Evolutionary conservation across 2,888 invertebrate genomes (phyloP).

Genomic region (Lottia scabra): DNA sequence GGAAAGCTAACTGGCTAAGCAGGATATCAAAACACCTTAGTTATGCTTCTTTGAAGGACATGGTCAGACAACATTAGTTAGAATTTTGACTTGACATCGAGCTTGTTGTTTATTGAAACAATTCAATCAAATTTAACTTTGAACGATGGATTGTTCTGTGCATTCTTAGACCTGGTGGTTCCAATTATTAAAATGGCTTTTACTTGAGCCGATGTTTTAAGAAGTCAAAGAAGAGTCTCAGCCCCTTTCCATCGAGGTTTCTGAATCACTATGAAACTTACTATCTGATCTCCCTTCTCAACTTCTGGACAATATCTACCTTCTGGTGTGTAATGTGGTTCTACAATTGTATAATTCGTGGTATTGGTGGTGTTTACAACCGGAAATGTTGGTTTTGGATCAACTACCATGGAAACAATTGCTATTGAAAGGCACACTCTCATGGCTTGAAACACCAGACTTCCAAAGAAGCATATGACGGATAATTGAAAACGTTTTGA

Average conservation of each 20-base stretch:
- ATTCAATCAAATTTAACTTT: too few species aligned
- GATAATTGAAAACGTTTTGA: slow-evolving; percentile 41
- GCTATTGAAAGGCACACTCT: slow-evolving; percentile 72
- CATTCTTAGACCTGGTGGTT: too few species aligned
- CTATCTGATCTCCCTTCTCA: neutral
- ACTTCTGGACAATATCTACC: neutral
- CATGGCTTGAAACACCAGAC: slow-evolving; percentile 77
- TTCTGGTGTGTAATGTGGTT: neutral
- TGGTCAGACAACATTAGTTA: too few species aligned
- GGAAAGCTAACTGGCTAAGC: too few species aligned
- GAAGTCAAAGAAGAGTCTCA: too few species aligned
- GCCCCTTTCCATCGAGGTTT: too few species aligned
- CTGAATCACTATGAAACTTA: neutral
- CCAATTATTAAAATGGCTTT: too few species aligned
- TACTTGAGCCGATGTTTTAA: too few species aligned
- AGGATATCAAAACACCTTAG: too few species aligned
- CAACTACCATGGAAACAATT: slow-evolving; percentile 72
- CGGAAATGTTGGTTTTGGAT: neutral
- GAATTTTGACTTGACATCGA: neutral
- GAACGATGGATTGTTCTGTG: too few species aligned
- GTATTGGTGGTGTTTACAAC: neutral
- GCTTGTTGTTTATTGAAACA: neutral
- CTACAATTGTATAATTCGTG: neutral
- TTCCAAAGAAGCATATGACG: slow-evolving; percentile 45
- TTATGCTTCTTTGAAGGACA: too few species aligned